phyloP scores from a whole-genome alignment of 2,113 vertebrate genomes.

The Onychostruthus taczanowskii region DNA sequence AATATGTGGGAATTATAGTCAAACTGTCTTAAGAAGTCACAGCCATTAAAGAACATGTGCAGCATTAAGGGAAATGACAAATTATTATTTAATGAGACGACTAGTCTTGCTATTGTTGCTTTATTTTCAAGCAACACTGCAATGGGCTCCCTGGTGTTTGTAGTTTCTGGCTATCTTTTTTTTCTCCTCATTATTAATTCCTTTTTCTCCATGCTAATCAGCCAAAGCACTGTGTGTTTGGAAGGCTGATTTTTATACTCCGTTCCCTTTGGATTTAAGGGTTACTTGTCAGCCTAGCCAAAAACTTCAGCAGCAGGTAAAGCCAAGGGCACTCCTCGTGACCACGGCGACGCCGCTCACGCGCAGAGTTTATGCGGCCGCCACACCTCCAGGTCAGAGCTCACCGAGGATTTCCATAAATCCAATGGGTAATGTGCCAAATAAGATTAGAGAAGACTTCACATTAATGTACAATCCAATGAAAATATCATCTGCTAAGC shows the following conservation, averaged over 20 bases:
- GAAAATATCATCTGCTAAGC: conserved; percentile 90
- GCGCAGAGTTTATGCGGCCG: conserved; percentile 75
- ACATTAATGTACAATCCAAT: conserved; percentile 84
- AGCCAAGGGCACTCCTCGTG: conserved; percentile 75
- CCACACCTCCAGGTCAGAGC: conserved; percentile 82
- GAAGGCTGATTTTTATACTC: conserved; percentile 49
- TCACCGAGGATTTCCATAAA: conserved; percentile 88
- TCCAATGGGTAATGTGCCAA: conserved; percentile 84
- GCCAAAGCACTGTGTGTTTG: conserved; percentile 6
- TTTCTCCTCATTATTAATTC: conserved; percentile 72
- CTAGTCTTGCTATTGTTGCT: conserved; percentile 68
- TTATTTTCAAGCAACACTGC: conserved; percentile 70
- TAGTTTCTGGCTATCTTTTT: conserved; percentile 74
- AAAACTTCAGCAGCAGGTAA: conserved; percentile 69
- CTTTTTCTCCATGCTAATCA: conserved; percentile 67
- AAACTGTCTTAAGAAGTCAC: conserved; percentile 63
- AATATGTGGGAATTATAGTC: conserved; percentile 52
- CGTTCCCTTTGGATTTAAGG: conserved; percentile 35
- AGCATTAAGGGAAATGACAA: conserved; percentile 68
- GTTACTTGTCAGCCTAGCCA: background rate
- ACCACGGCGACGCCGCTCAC: background rate
- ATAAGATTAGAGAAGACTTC: conserved; percentile 88
- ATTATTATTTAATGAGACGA: conserved; percentile 80
- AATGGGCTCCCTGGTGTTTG: conserved; percentile 72
- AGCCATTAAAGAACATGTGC: conserved; percentile 59